These are phyloP conservation scores for Asbolus verrucosus DNA, from an alignment of 1,140 invertebrate genomes.

Conservation along the genomic window DNA sequence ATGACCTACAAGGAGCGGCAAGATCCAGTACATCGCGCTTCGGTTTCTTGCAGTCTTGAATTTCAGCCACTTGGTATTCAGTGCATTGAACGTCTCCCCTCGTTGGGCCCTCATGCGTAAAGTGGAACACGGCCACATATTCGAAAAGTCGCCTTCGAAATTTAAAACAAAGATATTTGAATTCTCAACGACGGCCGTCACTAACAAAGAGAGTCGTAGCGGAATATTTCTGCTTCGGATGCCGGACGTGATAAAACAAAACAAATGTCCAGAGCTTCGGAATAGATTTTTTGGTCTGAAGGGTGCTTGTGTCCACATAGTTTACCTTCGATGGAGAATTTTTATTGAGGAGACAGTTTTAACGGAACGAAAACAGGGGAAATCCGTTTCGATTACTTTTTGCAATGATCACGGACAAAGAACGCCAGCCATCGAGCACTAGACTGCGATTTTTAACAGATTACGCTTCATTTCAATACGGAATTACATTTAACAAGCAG, in stretches of 20 bases:
- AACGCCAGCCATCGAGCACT: no score
- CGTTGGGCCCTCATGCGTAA: constrained; percentile 41
- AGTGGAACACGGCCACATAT: constrained; percentile 48
- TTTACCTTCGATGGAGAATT: constrained; percentile 12
- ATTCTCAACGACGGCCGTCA: constrained; percentile 50
- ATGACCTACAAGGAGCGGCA: no score
- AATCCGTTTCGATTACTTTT: background rate
- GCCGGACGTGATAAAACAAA: constrained; percentile 61
- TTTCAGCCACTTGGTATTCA: constrained; percentile 46
- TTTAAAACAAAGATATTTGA: constrained; percentile 56
- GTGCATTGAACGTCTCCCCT: constrained; percentile 29
- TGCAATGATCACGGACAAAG: no score
- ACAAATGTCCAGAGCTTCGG: constrained; percentile 57
- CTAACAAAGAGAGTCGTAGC: constrained; percentile 48
- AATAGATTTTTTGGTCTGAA: constrained; percentile 53
- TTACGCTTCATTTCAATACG: no score
- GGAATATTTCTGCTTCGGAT: constrained; percentile 57
- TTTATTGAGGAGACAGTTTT: constrained; percentile 7
- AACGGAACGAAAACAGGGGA: no score
- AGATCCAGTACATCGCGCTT: no score
- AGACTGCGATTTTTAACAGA: no score
- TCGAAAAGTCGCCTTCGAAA: constrained; percentile 52
- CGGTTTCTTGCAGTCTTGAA: background rate
- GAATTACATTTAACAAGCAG: no score
- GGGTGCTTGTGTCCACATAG: constrained; percentile 51